phyloP scores from a whole-genome alignment of 2,888 invertebrate genomes.

The Marronus borbonicus region DNA sequence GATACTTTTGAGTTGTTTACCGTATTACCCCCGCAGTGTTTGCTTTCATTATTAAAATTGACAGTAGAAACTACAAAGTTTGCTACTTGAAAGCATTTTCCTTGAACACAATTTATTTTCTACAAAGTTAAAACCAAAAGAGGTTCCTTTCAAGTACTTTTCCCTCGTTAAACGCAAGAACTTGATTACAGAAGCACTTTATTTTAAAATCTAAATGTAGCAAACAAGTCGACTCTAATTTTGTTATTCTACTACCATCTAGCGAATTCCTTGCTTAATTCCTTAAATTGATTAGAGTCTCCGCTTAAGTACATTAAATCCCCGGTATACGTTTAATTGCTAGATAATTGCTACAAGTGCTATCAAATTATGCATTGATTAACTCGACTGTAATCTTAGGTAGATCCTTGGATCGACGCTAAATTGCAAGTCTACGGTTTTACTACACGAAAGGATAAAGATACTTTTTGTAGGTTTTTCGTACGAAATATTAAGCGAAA shows the following conservation, averaged over 20 bases:
- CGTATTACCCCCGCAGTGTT: no score
- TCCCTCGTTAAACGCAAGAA: not conserved
- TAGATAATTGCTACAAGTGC: conserved; percentile 25
- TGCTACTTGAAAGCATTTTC: no score
- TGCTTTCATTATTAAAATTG: no score
- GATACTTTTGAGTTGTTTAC: no score
- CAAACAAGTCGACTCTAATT: not conserved
- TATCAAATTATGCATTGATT: conserved; percentile 23
- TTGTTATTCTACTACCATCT: not conserved
- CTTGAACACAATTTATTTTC: not conserved
- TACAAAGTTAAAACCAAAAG: not conserved
- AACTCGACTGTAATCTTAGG: not conserved
- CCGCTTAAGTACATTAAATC: not conserved
- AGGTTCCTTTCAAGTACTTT: not conserved
- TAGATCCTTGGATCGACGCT: no score
- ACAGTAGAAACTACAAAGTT: no score
- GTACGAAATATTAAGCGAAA: no score
- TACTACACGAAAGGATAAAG: no score
- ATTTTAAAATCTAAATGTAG: conserved; percentile 18
- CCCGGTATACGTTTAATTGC: conserved; percentile 32
- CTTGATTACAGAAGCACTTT: not conserved
- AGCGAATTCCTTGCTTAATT: not conserved
- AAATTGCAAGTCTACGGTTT: no score
- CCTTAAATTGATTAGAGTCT: conserved; percentile 21
- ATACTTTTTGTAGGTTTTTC: not conserved